A percentile compares a stretch with the other conserved stretches of the same genome.
phyloP scores from a whole-genome alignment of 64 coral and sea anemone species.

The Porites australiensis region DNA sequence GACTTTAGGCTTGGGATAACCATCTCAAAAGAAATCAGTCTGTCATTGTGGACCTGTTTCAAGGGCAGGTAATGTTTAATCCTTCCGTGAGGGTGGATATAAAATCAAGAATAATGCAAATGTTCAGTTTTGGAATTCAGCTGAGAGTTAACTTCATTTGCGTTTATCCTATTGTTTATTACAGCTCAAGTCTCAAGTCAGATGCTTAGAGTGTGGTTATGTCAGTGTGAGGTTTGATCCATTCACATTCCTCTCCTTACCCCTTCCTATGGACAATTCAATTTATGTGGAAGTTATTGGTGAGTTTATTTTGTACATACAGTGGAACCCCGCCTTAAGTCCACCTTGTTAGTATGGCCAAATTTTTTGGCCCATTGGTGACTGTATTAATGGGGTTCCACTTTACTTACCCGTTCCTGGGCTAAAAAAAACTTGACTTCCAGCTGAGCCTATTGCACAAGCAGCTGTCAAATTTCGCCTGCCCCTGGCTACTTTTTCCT shows the following conservation, averaged over 20 bases:
- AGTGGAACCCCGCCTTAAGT: too few species aligned
- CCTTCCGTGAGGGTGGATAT: background rate
- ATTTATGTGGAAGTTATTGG: slow-evolving; percentile 96
- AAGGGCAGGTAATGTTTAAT: slow-evolving; percentile 87
- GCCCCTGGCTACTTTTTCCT: too few species aligned
- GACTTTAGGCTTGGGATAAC: slow-evolving; percentile 93
- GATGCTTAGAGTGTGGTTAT: slow-evolving; percentile 94
- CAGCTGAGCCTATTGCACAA: too few species aligned
- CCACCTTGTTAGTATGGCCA: too few species aligned
- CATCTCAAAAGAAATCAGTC: slow-evolving; percentile 98
- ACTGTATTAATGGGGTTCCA: too few species aligned
- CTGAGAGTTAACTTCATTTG: too few species aligned
- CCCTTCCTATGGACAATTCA: slow-evolving; percentile 98
- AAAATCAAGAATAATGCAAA: too few species aligned
- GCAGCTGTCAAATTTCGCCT: too few species aligned
- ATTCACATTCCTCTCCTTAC: slow-evolving; percentile 93
- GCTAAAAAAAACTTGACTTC: too few species aligned
- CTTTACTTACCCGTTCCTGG: too few species aligned
- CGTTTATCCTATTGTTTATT: too few species aligned
- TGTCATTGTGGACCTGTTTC: slow-evolving; percentile 96
- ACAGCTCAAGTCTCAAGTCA: slow-evolving; percentile 96
- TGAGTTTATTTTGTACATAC: slow-evolving; percentile 18
- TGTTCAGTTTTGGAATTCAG: background rate
- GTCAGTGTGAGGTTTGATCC: slow-evolving; percentile 98
- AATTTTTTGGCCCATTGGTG: too few species aligned